Base-by-base conservation (phyloP, 1,140 invertebrate species). In the Ericerus pela region DNA sequence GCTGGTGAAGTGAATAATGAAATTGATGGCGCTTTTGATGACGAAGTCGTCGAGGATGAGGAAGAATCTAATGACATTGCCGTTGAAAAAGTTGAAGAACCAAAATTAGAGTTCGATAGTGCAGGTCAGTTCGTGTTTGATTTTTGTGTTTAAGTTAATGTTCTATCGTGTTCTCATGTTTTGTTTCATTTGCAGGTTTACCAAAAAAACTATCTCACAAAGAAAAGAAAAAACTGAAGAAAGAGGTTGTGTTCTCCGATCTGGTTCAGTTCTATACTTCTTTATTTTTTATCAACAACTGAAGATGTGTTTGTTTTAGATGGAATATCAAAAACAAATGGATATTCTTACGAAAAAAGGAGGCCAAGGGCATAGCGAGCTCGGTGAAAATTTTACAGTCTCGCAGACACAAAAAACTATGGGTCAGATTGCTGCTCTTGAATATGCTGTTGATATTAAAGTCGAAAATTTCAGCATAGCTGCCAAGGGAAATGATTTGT, bases 361-460 rank as follows among this genome's bases (percentile, higher is more conserved):
- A 43, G 86, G 88, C 0, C 79, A 87, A 65, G 88, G 87, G 1
- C 84, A 88, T 64, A 90, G 84, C 51, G 87, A 90, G 58, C 72
- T 94, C 28, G 90, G 88, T 55, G 84, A 83, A 26, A 96, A 98
- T 69, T 99, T 99, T 66, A 93, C 94, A 2, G 84, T 99, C 47
- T 97, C 95, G 8, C 90, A 95, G 69, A 80, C 82, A n/a, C 83
- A 90, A 64, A 91, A 89, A 71, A 80, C 84, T 55, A 79, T 80
- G 20, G 85, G 85, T 64, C 84, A 92, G 61, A 78, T 85, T 62
- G 80, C 80, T 30, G 82, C 89, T 22, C 63, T 96, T 51, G 94
- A 98, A 67, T 88, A 94, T 70, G 91, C 93, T 2, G 84, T 96
- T 18, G 95, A 99, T 70, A 99, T 99, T 26, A 98, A 98, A 76